These are phyloP conservation scores for Chaetodon trifasciatus DNA, from an alignment of 2,797 vertebrate genomes.

Conservation along the genomic window DNA sequence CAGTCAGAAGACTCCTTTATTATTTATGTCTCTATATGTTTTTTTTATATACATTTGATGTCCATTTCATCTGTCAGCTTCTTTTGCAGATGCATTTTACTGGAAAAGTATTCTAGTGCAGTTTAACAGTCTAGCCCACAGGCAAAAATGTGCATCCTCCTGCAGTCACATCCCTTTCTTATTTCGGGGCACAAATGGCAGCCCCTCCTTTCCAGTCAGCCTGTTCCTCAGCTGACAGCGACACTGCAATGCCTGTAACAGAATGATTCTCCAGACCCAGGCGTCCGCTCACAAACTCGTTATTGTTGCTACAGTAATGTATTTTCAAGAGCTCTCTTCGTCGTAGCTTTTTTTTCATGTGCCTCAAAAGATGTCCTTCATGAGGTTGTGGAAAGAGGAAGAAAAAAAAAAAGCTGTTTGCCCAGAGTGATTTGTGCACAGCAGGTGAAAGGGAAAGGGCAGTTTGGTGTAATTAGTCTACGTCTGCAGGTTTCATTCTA, in stretches of 20 bases:
- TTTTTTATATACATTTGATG: not conserved
- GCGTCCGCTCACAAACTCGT: conserved; percentile 50
- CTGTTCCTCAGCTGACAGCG: conserved; percentile 31
- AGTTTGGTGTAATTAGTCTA: conserved; percentile 71
- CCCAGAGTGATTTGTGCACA: conserved; percentile 55
- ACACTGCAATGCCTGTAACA: conserved; percentile 53
- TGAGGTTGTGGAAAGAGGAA: not conserved
- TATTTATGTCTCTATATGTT: not conserved
- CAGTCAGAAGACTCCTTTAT: not conserved
- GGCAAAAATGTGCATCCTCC: conserved; percentile 6
- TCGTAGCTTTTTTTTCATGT: conserved; percentile 16
- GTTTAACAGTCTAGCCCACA: not conserved
- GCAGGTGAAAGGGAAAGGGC: conserved; percentile 66
- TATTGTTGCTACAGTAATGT: conserved; percentile 36
- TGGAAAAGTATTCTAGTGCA: not conserved
- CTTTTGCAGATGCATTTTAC: conserved; percentile 9
- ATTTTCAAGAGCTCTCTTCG: conserved; percentile 53
- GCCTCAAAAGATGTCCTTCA: conserved; percentile 54
- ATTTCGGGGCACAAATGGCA: conserved; percentile 10
- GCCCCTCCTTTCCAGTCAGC: conserved; percentile 19
- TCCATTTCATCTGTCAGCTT: not conserved
- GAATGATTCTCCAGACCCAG: conserved; percentile 54
- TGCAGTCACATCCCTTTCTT: not conserved
- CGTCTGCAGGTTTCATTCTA: conserved; percentile 43
- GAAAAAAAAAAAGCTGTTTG: conserved; percentile 49